These are phyloP conservation scores for Heteropelma amictum DNA, from an alignment of 2,888 invertebrate species.

Conservation along the genomic window DNA sequence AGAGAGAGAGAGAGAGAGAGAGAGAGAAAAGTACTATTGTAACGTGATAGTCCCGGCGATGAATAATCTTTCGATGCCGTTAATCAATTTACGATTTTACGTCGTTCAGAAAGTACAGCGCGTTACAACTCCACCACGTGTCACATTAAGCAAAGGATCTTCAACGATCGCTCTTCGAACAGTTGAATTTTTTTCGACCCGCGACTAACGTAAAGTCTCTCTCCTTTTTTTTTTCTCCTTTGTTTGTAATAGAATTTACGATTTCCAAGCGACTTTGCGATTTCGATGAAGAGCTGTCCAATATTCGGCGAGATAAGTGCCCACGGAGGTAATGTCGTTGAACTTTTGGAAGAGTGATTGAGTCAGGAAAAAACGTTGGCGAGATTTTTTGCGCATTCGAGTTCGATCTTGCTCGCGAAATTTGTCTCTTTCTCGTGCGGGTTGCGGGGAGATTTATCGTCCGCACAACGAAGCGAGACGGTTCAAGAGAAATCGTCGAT, in stretches of 20 bases:
- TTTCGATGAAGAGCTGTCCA: too few relatives aligned
- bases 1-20: conserved; percentile 8
- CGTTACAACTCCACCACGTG: too few relatives aligned
- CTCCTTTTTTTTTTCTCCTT: too few relatives aligned
- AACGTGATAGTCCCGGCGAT: conserved; percentile 17
- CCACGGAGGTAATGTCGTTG: too few relatives aligned
- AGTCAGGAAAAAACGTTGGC: background rate
- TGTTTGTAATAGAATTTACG: too few relatives aligned
- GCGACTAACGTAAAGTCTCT: too few relatives aligned
- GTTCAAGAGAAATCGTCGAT: conserved; percentile 8
- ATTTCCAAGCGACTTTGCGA: too few relatives aligned
- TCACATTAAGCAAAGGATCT: too few relatives aligned
- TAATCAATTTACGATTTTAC: background rate
- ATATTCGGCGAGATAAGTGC: too few relatives aligned
- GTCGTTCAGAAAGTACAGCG: too few relatives aligned
- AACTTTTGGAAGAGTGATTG: too few relatives aligned
- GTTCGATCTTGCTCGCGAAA: conserved; percentile 26
- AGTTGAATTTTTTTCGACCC: background rate
- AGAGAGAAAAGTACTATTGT: conserved; percentile 8
- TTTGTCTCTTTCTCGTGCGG: conserved; percentile 22
- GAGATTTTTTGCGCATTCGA: conserved; percentile 1
- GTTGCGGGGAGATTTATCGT: background rate
- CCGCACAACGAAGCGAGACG: background rate
- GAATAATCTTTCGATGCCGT: conserved; percentile 24
- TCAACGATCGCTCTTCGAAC: too few relatives aligned